phyloP scores from a whole-genome alignment of 2,888 invertebrate genomes.

The Limnephilus marmoratus region DNA sequence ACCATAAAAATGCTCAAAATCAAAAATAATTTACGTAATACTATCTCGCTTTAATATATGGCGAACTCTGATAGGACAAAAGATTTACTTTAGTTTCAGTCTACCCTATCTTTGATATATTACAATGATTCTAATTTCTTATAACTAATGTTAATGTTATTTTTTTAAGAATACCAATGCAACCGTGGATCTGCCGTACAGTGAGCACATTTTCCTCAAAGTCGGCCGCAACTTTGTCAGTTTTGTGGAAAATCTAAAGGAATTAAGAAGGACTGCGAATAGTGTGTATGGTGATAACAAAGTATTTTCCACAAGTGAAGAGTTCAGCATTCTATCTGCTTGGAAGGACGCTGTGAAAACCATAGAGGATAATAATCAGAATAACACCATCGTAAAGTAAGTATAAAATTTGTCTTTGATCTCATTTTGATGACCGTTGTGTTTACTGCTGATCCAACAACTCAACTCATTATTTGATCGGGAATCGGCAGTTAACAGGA shows the following conservation, averaged over 20 bases:
- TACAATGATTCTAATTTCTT: neutral
- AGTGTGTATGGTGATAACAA: neutral
- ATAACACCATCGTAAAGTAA: slow-evolving; percentile 45
- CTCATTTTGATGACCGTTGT: too few species aligned
- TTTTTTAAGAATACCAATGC: slow-evolving; percentile 54
- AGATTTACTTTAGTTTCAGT: too few species aligned
- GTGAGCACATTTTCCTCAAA: slow-evolving; percentile 72
- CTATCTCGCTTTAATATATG: too few species aligned
- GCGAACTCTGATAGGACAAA: neutral
- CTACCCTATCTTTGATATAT: too few species aligned
- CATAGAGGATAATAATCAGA: slow-evolving; percentile 47
- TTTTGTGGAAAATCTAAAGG: slow-evolving; percentile 70
- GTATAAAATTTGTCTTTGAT: neutral
- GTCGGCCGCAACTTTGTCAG: slow-evolving; percentile 71
- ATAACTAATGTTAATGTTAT: neutral
- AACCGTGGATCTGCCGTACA: slow-evolving; percentile 51
- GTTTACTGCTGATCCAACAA: too few species aligned
- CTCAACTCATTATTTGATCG: too few species aligned
- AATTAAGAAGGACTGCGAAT: slow-evolving; percentile 61
- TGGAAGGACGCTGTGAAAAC: slow-evolving; percentile 58
- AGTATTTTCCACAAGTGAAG: neutral
- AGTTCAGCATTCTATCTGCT: slow-evolving; percentile 48
- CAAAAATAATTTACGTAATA: too few species aligned
- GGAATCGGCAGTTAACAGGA: too few species aligned
- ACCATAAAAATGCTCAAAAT: too few species aligned